Conservation (phyloP, 1,140 invertebrate genomes). For the Olivierus martensii region DNA sequence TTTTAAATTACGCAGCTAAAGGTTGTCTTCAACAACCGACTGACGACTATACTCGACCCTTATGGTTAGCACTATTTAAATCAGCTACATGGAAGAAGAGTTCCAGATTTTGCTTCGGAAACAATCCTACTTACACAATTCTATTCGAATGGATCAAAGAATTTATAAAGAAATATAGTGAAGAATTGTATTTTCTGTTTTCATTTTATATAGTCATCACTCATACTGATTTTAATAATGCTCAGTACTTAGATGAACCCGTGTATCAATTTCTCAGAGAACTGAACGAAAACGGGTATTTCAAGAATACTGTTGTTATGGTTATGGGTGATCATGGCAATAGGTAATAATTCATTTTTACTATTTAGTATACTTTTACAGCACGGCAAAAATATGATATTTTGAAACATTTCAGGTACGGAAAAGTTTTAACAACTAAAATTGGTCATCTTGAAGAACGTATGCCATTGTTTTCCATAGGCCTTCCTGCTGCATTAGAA, state of each 20-base stretch:
- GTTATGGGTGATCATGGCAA: slow-evolving; percentile 26
- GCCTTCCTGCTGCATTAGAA: too few relatives aligned
- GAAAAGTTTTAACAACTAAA: too few relatives aligned
- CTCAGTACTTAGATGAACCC: slow-evolving; percentile 17
- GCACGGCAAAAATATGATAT: too few relatives aligned
- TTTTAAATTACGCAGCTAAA: slow-evolving; percentile 34
- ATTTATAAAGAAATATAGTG: slow-evolving; percentile 18
- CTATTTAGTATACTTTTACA: too few relatives aligned
- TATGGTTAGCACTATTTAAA: slow-evolving; percentile 17
- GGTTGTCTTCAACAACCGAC: slow-evolving; percentile 34
- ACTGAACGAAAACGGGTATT: too few relatives aligned
- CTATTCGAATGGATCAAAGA: slow-evolving; percentile 9
- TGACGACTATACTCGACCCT: slow-evolving; percentile 34
- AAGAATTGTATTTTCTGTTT: slow-evolving; percentile 26
- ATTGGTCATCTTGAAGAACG: too few relatives aligned
- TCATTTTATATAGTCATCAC: slow-evolving; percentile 12
- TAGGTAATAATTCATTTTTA: too few relatives aligned
- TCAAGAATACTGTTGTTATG: too few relatives aligned
- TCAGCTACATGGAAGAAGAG: slow-evolving; percentile 9
- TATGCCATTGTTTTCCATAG: too few relatives aligned
- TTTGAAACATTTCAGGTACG: too few relatives aligned
- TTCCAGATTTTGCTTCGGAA: slow-evolving; percentile 21
- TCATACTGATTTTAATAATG: slow-evolving; percentile 5
- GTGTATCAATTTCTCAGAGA: slow-evolving; percentile 16
- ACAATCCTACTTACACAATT: neutral